Percentiles rank a stretch among this genome's conserved stretches.
These are phyloP conservation scores for Mythimna vitellina DNA, from an alignment of 2,888 invertebrate species.

Conservation along the genomic window DNA sequence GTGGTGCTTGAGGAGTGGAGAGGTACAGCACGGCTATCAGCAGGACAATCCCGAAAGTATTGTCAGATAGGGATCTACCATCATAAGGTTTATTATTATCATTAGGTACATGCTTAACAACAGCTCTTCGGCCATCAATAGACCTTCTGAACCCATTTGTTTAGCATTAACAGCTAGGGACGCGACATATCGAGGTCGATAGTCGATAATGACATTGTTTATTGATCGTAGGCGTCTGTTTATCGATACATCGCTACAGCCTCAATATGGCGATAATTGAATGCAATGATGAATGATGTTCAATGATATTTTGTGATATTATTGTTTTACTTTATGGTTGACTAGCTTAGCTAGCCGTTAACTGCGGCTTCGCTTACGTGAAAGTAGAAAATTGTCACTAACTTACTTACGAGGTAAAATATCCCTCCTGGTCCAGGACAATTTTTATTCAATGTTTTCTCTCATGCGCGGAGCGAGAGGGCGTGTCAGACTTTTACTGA, in stretches of 20 bases:
- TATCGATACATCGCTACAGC: slow-evolving; percentile 47
- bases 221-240: slow-evolving; percentile 58
- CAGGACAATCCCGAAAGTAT: no score
- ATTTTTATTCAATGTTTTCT: no score
- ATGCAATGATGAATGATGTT: slow-evolving; percentile 48
- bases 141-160: slow-evolving; percentile 41
- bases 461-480: no score
- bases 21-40: no score
- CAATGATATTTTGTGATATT: slow-evolving; percentile 32
- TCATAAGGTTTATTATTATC: no score
- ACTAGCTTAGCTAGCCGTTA: not conserved
- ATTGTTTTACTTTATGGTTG: slow-evolving; percentile 43
- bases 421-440: no score
- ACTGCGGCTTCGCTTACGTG: not conserved
- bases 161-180: slow-evolving; percentile 34
- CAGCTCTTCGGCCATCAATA: slow-evolving; percentile 12
- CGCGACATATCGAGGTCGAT: slow-evolving; percentile 58
- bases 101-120: not conserved
- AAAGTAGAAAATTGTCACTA: no score
- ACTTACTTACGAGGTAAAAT: no score
- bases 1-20: no score
- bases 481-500: no score
- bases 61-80: no score
- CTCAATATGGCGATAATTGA: slow-evolving; percentile 53
- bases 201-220: slow-evolving; percentile 60